Base-by-base conservation (phyloP, 2,888 invertebrate species). In the Amphipyra tragopoginis region DNA sequence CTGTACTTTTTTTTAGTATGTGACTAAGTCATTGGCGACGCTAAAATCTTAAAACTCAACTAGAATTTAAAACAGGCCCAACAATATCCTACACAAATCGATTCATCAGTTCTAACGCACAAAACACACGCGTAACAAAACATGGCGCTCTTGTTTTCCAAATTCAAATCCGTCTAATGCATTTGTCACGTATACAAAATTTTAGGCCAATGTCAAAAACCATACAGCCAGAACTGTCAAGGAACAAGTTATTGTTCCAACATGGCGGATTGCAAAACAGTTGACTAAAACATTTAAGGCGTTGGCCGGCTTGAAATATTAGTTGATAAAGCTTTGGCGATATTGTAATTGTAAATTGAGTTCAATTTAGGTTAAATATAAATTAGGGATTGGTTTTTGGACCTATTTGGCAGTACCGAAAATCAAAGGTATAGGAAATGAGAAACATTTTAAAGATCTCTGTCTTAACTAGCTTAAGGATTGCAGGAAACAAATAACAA, bases 171-270 rank as follows among this genome's bases (percentile, higher is more conserved):
- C 11, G 48, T 13, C 53, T 66, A 49, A 51, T n/a, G 13, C 13
- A 52, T 47, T 49, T 43, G 55, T 34, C 53, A 67, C 52, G 40
- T 63, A 53, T 42, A 52, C 36, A 65, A 47, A 51, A 53, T 68
- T 65, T 52, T 50, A 51, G 79, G 76, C 57, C 76, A 75, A 76
- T 63, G 79, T 60, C 70, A 62, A 26, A 53, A 51, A 14, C 48
- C 7, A 53, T 69, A 56, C 45, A 53, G 44, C 26, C 47, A 14
- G 7, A 44, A 14, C 56, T 48, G 64, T 48, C 64, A 54, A 48
- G 26, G 43, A 45, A 21, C n/a, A n/a, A n/a, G n/a, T 38, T 45
- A 57, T 52, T 63, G 60, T 72, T 38, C 15, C 33, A 75, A 75
- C 11, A 71, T 75, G 53, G 72, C 44, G 50, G 42, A 13, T 75